A percentile compares a stretch with the other conserved stretches of the same genome.
These are phyloP conservation scores for Phalacrocorax carbo DNA, from an alignment of 2,113 vertebrate genomes.

Conservation along the genomic window DNA sequence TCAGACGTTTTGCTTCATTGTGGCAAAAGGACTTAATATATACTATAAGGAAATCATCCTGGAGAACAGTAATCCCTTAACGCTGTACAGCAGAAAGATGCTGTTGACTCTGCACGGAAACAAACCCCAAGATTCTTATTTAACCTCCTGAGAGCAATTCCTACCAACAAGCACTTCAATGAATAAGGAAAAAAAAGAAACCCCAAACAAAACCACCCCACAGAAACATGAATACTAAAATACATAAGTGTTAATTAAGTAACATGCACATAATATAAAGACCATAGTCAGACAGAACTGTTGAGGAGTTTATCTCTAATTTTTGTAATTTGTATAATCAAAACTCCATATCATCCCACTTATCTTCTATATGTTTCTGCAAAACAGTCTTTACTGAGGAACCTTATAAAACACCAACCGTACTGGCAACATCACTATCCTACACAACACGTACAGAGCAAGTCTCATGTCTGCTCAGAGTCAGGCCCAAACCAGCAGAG, in stretches of 20 bases:
- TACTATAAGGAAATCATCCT: background rate
- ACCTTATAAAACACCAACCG: background rate
- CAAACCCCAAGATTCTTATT: background rate
- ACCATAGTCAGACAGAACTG: background rate
- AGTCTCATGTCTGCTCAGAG: background rate
- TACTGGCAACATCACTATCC: background rate
- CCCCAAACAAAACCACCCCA: too few species aligned
- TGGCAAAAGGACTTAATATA: background rate
- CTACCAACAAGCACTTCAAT: background rate
- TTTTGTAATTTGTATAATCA: background rate
- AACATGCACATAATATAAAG: background rate
- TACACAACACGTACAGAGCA: background rate
- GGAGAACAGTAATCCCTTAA: background rate
- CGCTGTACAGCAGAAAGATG: background rate
- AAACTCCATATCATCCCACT: background rate
- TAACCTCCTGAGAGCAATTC: background rate
- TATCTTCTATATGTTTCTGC: background rate
- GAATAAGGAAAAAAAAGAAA: background rate
- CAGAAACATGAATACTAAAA: background rate
- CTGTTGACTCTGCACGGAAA: background rate
- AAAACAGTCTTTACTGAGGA: background rate
- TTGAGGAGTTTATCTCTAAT: background rate
- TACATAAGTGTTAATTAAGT: background rate
- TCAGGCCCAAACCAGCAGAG: background rate
- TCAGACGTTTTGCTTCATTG: background rate